Conservation (phyloP, 2,888 invertebrate species). For the Merodon equestris region DNA sequence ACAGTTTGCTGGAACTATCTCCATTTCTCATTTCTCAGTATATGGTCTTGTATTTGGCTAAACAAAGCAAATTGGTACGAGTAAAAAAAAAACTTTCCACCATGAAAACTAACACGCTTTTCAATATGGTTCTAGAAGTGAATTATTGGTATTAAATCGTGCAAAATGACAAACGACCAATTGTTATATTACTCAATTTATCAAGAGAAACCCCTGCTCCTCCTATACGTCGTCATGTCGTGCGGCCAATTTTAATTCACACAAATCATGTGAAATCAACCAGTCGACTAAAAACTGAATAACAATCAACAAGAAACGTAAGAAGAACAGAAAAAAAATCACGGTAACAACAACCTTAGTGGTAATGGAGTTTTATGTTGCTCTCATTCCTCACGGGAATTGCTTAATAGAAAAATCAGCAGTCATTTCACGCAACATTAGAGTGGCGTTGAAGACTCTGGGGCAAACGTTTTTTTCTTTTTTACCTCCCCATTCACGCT, state of each 20-base stretch:
- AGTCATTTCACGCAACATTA: constrained; percentile 67
- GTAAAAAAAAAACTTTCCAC: constrained; percentile 29
- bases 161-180: constrained; percentile 6
- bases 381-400: constrained; percentile 61
- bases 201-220: constrained; percentile 16
- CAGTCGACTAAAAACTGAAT: neutral
- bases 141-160: neutral
- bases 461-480: constrained; percentile 12
- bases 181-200: constrained; percentile 52
- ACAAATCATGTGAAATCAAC: constrained; percentile 66
- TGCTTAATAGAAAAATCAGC: constrained; percentile 67
- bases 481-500: neutral
- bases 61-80: constrained; percentile 11
- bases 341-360: constrained; percentile 8
- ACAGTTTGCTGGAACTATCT: constrained; percentile 25
- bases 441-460: constrained; percentile 24
- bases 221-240: neutral
- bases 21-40: neutral
- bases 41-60: constrained; percentile 2
- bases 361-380: constrained; percentile 62
- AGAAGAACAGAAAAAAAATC: constrained; percentile 2
- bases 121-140: constrained; percentile 28
- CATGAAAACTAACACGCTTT: constrained; percentile 28
- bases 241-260: constrained; percentile 53
- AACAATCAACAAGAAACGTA: constrained; percentile 4